Evolutionary conservation across 2,113 vertebrate species (phyloP).

Genomic region (Alethe diademata): DNA sequence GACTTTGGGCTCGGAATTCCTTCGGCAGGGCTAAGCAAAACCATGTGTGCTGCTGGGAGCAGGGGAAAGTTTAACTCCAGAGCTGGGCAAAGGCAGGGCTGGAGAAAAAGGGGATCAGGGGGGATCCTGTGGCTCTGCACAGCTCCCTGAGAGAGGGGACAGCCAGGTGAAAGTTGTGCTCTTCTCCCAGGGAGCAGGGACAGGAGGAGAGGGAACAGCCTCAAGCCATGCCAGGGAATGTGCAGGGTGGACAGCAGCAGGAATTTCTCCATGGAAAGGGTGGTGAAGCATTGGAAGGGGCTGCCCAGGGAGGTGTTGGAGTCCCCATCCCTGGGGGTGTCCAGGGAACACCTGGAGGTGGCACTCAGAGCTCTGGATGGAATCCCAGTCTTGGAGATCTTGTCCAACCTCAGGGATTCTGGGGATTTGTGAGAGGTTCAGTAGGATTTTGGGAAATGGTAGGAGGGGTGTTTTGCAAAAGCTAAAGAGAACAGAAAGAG

Average conservation of each 20-base stretch:
- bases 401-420: background rate
- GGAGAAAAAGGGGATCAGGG: background rate
- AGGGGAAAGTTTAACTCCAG: constrained; percentile 41
- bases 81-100: background rate
- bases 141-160: background rate
- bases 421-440: background rate
- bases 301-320: background rate
- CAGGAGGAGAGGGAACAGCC: fast-evolving
- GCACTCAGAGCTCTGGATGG: background rate
- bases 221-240: fast-evolving
- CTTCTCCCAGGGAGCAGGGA: background rate
- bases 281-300: background rate
- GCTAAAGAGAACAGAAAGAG: background rate
- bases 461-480: background rate
- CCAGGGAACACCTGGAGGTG: background rate
- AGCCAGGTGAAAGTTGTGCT: fast-evolving
- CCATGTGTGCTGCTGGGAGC: constrained; percentile 52
- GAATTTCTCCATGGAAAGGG: background rate
- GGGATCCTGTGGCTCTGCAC: background rate
- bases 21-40: constrained; percentile 58
- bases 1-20: constrained; percentile 33
- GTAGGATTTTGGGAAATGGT: background rate
- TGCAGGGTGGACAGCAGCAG: fast-evolving
- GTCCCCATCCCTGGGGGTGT: background rate
- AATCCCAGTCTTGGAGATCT: no score